Evolutionary conservation across 1,140 invertebrate genomes (phyloP).

Genomic region (Neuroterus valhalla): DNA sequence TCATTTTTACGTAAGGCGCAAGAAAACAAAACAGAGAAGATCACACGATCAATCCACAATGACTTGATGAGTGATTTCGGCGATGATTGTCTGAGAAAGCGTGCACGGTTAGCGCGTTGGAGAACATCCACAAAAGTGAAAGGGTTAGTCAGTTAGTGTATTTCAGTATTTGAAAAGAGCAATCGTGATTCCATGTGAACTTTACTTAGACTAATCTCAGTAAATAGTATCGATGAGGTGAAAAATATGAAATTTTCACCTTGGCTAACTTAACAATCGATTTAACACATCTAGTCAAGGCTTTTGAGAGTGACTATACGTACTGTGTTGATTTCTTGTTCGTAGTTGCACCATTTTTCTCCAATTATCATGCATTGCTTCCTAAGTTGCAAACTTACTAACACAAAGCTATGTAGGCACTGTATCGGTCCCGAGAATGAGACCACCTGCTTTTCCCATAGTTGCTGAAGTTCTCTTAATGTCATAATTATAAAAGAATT

Average conservation of each 20-base stretch:
- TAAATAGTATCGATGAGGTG: constrained; percentile 1
- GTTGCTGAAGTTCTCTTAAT: too few relatives aligned
- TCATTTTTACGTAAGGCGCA: neutral
- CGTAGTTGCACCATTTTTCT: neutral
- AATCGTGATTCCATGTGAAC: constrained; percentile 10
- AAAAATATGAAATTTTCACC: neutral
- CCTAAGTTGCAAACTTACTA: neutral
- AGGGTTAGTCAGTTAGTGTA: constrained; percentile 17
- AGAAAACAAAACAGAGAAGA: constrained; percentile 15
- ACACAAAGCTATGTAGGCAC: too few relatives aligned
- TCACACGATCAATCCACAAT: constrained; percentile 27
- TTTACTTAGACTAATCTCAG: constrained; percentile 5
- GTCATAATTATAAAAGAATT: too few relatives aligned
- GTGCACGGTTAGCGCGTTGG: constrained; percentile 8
- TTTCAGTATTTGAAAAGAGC: constrained; percentile 3
- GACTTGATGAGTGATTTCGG: constrained; percentile 18
- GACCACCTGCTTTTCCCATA: too few relatives aligned
- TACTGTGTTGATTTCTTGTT: neutral
- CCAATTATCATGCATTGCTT: neutral
- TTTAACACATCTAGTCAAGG: constrained; percentile 5
- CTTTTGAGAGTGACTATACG: neutral
- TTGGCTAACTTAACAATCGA: constrained; percentile 7
- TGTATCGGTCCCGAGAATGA: too few relatives aligned
- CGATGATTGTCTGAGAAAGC: constrained; percentile 19
- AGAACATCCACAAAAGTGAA: constrained; percentile 28